phyloP scores from a whole-genome alignment of 2,113 vertebrate genomes.

The Sceloporus tristichus region DNA sequence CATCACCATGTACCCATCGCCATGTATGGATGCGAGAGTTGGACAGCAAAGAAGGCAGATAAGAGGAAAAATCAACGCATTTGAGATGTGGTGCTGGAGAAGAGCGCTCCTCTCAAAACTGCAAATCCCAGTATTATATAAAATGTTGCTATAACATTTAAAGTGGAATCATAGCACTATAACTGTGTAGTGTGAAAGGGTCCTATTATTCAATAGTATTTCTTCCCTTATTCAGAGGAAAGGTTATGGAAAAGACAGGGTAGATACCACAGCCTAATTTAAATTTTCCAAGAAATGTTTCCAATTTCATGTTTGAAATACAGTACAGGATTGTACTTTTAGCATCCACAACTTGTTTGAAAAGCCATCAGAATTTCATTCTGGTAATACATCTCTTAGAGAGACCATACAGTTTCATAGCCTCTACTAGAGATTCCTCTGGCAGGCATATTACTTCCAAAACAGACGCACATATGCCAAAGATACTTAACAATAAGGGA shows the following conservation, averaged over 20 bases:
- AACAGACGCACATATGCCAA: background rate
- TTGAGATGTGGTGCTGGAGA: no score
- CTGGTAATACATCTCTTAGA: background rate
- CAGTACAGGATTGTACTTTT: background rate
- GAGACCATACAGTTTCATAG: background rate
- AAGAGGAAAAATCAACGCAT: no score
- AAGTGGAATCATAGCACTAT: no score
- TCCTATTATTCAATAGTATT: background rate
- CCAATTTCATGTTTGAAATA: background rate
- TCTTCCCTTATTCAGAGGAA: background rate
- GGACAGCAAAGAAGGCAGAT: no score
- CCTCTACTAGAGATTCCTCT: background rate
- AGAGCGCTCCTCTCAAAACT: no score
- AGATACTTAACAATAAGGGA: background rate
- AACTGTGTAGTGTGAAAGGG: no score
- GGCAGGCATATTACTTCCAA: background rate
- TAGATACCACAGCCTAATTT: background rate
- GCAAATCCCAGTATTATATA: no score
- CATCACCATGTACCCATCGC: no score
- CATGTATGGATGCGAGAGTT: no score
- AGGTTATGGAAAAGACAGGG: background rate
- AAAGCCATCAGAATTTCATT: background rate
- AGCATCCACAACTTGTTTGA: background rate
- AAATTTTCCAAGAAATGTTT: background rate
- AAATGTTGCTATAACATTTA: no score